phyloP scores from a whole-genome alignment of 2,888 invertebrate species.

The Megalurothrips usitatus region DNA sequence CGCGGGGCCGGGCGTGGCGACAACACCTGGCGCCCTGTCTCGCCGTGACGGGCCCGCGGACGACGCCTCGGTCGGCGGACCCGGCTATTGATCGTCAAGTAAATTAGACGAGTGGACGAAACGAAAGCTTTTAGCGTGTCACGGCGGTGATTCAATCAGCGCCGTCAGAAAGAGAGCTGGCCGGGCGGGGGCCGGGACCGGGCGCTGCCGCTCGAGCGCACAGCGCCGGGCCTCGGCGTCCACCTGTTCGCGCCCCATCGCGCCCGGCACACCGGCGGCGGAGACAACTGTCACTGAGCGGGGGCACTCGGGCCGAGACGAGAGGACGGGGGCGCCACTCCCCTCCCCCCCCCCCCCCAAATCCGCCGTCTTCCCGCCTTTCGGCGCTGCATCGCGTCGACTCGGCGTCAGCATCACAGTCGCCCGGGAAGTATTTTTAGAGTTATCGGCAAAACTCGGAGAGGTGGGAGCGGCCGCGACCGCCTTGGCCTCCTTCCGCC shows the following conservation, averaged over 20 bases:
- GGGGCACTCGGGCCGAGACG: too few relatives aligned
- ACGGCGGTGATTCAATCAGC: neutral
- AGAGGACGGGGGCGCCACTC: too few relatives aligned
- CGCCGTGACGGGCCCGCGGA: too few relatives aligned
- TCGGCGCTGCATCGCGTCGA: neutral
- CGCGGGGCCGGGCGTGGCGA: neutral
- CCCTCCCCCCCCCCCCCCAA: neutral
- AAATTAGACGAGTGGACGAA: neutral
- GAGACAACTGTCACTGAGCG: too few relatives aligned
- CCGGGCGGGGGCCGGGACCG: neutral
- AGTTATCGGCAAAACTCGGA: neutral
- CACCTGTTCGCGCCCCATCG: neutral
- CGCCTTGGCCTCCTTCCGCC: too few relatives aligned
- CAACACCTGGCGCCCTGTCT: neutral
- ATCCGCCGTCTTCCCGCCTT: too few relatives aligned
- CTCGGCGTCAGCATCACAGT: neutral
- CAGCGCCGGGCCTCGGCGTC: neutral
- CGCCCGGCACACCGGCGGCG: neutral
- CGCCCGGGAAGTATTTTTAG: neutral
- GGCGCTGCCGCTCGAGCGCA: neutral
- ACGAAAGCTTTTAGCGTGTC: conserved; percentile 6
- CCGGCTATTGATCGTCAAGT: neutral
- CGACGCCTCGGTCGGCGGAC: neutral
- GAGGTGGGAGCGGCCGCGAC: neutral
- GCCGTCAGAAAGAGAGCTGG: neutral